Conservation (phyloP, 2,797 vertebrate genomes). For the Catharus ustulatus region DNA sequence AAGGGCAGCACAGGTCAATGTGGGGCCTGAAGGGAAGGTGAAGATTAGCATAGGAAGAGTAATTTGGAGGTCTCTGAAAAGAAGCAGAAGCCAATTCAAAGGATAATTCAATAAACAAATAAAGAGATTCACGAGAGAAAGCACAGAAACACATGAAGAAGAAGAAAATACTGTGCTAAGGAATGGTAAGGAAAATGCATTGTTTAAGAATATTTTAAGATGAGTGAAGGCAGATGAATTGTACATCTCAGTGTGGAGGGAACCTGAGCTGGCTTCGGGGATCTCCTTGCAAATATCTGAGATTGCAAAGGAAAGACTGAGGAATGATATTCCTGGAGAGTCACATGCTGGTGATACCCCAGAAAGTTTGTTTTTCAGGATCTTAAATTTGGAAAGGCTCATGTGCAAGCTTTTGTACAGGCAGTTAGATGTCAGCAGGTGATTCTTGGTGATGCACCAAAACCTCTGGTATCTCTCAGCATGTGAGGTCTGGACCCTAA, state of each 20-base stretch:
- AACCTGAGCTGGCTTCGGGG: not conserved
- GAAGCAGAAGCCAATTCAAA: conserved; percentile 55
- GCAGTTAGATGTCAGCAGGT: not conserved
- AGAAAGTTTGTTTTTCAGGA: not conserved
- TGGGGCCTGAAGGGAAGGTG: conserved; percentile 23
- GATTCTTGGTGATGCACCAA: not conserved
- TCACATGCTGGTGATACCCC: not conserved
- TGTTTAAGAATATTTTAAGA: not conserved
- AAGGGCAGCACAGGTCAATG: not conserved
- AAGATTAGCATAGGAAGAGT: conserved; percentile 37
- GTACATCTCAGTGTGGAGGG: not conserved
- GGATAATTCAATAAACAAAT: conserved; percentile 58
- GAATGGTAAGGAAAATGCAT: not conserved
- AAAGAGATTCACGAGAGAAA: conserved; percentile 27
- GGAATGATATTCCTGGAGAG: not conserved
- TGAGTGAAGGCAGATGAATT: conserved; percentile 26
- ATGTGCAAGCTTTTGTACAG: not conserved
- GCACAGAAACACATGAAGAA: not conserved
- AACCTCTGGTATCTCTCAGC: not conserved
- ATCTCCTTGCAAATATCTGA: not conserved
- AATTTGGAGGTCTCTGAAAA: conserved; percentile 50
- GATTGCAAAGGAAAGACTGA: not conserved
- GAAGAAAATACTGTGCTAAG: conserved; percentile 27
- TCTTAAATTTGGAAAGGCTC: not conserved
- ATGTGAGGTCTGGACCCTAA: not conserved